Conservation (phyloP, 2,797 vertebrate species). For the Xenops minutus region DNA sequence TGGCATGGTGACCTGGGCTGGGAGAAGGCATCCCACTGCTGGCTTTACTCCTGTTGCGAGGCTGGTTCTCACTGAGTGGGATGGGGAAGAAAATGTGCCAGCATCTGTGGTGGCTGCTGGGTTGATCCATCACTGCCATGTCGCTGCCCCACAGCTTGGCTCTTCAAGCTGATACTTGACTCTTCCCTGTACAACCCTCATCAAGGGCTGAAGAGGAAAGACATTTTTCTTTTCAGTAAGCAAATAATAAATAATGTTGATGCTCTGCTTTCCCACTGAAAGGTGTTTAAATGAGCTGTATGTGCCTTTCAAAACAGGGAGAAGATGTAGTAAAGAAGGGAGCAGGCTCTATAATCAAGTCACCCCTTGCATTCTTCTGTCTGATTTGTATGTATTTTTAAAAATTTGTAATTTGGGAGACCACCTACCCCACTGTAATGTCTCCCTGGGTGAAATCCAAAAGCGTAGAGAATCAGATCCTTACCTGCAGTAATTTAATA, state of each 20-base stretch:
- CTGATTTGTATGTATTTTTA: not conserved
- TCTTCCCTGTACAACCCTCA: not conserved
- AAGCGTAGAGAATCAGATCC: not conserved
- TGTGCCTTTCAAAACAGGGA: not conserved
- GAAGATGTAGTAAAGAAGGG: not conserved
- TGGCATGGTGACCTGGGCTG: not conserved
- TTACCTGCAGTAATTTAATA: not conserved
- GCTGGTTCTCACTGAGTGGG: not conserved
- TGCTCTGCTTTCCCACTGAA: not conserved
- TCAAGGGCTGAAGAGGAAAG: not conserved
- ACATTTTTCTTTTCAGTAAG: not conserved
- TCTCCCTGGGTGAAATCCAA: not conserved
- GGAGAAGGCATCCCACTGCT: rapidly evolving
- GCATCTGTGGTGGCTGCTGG: not conserved
- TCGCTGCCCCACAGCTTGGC: not conserved
- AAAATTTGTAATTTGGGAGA: not conserved
- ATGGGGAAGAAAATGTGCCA: not conserved
- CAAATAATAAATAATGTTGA: not conserved
- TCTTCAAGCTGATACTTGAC: not conserved
- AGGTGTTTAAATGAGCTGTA: not conserved
- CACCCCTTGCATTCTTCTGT: not conserved
- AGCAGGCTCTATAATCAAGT: not conserved
- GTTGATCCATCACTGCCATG: not conserved
- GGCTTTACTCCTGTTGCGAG: not conserved
- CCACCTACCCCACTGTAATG: not conserved